Evolutionary conservation across 2,797 vertebrate species (phyloP), one percentile per base, ranked within the genome.

Genomic region (Silurus lanzhouensis): DNA sequence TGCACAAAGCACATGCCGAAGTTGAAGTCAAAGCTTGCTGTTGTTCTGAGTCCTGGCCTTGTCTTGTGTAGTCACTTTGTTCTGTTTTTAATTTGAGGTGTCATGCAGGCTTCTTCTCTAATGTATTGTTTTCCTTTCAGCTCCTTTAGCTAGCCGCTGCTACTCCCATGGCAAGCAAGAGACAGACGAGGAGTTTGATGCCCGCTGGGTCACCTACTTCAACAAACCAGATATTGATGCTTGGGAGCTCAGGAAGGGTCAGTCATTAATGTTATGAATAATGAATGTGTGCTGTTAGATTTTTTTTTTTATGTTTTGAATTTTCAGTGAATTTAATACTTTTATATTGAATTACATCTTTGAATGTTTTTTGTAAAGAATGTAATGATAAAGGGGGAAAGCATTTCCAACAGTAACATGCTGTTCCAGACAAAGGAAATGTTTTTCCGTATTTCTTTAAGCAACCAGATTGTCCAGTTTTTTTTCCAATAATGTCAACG

Each of bases 221-320:
- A 99, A 95, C 94, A 99, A 99, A 91, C 94, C 95, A 92, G 97
- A 99, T 88, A 98, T 99, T 5, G 98, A 99, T 71, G 97, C 97
- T 85, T 99, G 98, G 98, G 98, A 99, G 91, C 94, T 99, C 85
- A 97, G 96, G 88, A 99, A 99, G 97, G 98, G 98, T 99, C 92
- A 0, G 82, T 4, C 25, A 58, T 46, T 5, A 31, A 44, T 55
- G 15, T 58, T 71, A 6, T 68, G 5, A 68, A n/a, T 58, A 44
- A 44, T 61, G 13, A 61, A 1, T 8, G 1, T 61, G 19, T 46
- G 20, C 79, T 67, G 13, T 67, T 52, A 31, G 5, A 31, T 57
- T 5, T 6, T 58, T 12, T 9, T 64, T 19, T 14, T 25, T 5
- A 31, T 31, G 9, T 13, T 63, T 79, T n/a, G 12, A 61, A 13